Evolutionary conservation across 2,797 vertebrate species (phyloP).

Genomic region (Lepilemur ruficaudatus): DNA sequence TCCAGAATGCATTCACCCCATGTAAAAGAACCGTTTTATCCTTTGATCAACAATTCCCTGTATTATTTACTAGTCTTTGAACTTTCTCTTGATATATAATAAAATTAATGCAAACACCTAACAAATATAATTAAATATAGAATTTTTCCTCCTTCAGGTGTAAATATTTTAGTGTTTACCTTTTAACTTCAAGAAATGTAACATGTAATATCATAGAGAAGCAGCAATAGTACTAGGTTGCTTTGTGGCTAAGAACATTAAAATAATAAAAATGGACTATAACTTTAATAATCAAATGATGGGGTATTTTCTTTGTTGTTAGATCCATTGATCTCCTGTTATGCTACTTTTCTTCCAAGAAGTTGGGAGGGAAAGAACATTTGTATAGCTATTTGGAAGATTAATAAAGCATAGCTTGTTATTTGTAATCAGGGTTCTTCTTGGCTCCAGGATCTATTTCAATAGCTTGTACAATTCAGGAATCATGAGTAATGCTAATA

Average conservation of each 20-base stretch:
- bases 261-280: background rate
- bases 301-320: background rate
- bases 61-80: background rate
- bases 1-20: background rate
- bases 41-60: background rate
- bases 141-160: background rate
- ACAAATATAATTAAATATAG: background rate
- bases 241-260: constrained; percentile 26
- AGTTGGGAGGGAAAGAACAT: background rate
- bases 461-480: constrained; percentile 30
- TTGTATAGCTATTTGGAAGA: constrained; percentile 46
- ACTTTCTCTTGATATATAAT: background rate
- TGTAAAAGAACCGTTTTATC: background rate
- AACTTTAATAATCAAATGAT: constrained; percentile 12
- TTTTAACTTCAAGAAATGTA: constrained; percentile 22
- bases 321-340: constrained; percentile 26
- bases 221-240: background rate
- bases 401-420: constrained; percentile 53
- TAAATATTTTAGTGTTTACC: background rate
- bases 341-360: constrained; percentile 23
- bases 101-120: constrained; percentile 2
- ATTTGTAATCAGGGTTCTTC: constrained; percentile 32
- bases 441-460: constrained; percentile 22
- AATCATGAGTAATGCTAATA: background rate
- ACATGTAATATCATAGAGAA: background rate